A percentile compares a stretch with the other conserved stretches of the same genome.
phyloP scores from a whole-genome alignment of 1,140 invertebrate species.

The Scaptomyza pallida region DNA sequence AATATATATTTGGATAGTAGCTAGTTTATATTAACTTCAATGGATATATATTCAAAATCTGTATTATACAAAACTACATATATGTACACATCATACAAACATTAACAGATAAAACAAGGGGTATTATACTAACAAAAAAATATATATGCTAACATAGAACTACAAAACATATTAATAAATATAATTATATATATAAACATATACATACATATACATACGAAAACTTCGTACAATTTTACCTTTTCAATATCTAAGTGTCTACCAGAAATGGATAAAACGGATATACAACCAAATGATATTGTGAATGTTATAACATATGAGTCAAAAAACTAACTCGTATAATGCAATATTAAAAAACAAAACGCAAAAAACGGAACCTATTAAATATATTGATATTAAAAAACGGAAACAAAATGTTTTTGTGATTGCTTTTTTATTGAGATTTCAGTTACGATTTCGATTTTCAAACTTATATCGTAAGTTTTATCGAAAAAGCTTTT shows the following conservation, averaged over 20 bases:
- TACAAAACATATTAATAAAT: neutral
- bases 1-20: conserved; percentile 9
- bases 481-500: neutral
- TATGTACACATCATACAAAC: conserved; percentile 20
- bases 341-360: conserved; percentile 62
- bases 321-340: conserved; percentile 51
- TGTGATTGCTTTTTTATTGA: neutral
- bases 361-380: conserved; percentile 38
- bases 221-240: conserved; percentile 79
- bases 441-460: neutral
- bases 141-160: conserved; percentile 42
- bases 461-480: neutral
- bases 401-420: conserved; percentile 27
- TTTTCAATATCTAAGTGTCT: conserved; percentile 81
- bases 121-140: no score
- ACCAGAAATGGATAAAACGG: conserved; percentile 52
- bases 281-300: conserved; percentile 56
- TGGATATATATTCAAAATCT: conserved; percentile 32
- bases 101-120: conserved; percentile 23
- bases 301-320: conserved; percentile 46
- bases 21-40: conserved; percentile 28
- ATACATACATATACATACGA: conserved; percentile 49
- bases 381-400: conserved; percentile 81
- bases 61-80: conserved; percentile 50
- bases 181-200: conserved; percentile 24